These are phyloP conservation scores for Hystrix brachyura DNA, from an alignment of 2,113 vertebrate genomes.

Conservation along the genomic window DNA sequence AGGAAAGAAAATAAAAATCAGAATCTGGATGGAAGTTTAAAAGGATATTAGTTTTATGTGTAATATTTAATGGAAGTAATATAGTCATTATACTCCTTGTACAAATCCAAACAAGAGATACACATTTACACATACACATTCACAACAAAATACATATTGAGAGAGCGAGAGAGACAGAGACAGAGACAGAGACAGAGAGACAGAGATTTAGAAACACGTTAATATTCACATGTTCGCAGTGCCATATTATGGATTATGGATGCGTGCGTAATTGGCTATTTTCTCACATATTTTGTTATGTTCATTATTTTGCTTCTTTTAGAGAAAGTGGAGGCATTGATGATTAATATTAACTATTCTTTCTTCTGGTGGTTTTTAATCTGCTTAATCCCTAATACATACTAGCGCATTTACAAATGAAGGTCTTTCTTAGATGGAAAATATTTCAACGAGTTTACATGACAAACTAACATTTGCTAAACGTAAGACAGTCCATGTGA, in stretches of 20 bases:
- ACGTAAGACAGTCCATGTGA: not conserved
- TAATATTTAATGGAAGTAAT: not conserved
- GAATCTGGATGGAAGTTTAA: not conserved
- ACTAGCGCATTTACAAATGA: not conserved
- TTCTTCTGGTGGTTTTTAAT: not conserved
- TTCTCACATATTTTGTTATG: not conserved
- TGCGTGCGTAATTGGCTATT: not conserved
- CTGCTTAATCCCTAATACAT: not conserved
- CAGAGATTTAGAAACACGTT: not conserved
- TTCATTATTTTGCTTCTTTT: not conserved
- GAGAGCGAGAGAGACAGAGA: not conserved
- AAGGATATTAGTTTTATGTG: not conserved
- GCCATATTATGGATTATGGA: not conserved
- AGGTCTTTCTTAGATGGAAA: not conserved
- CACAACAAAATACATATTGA: not conserved
- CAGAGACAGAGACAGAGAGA: no score
- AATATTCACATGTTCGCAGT: not conserved
- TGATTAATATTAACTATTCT: not conserved
- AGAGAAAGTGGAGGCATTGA: not conserved
- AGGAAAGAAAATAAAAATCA: slow-evolving; percentile 40
- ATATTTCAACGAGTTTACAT: not conserved
- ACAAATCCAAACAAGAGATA: not conserved
- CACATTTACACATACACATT: not conserved
- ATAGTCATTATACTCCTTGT: not conserved
- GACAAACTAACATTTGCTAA: not conserved